Evolutionary conservation across 64 coral and sea anemone genomes (phyloP).

Genomic region (Pocillopora verrucosa): DNA sequence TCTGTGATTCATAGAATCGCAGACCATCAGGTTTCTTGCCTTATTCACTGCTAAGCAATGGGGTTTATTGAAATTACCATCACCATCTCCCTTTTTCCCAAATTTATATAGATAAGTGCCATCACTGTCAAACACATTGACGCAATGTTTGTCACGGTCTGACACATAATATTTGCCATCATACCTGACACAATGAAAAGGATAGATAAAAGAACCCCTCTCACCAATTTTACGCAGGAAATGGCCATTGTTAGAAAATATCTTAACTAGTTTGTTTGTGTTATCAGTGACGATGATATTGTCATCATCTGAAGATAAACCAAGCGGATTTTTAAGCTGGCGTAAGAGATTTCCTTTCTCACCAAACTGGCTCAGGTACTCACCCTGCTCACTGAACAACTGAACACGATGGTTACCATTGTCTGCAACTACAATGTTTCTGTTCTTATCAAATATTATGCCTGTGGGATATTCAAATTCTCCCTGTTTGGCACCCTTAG

Average conservation of each 20-base stretch:
- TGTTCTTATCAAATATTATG: constrained; percentile 4
- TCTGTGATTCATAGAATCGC: constrained; percentile 63
- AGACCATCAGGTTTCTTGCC: constrained; percentile 45
- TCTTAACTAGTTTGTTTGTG: neutral
- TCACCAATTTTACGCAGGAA: neutral
- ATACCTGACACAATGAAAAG: neutral
- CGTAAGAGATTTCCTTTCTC: neutral
- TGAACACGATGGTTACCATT: neutral
- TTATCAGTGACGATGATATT: neutral
- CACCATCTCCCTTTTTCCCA: constrained; percentile 15
- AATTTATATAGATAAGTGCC: constrained; percentile 45
- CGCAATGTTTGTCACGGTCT: neutral
- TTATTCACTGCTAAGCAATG: constrained; percentile 51
- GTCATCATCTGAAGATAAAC: neutral
- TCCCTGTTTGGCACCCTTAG: neutral
- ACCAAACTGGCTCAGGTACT: constrained; percentile 13
- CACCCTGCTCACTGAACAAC: constrained; percentile 6
- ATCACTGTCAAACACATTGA: constrained; percentile 53
- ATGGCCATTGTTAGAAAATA: neutral
- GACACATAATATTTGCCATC: neutral
- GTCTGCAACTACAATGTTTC: neutral
- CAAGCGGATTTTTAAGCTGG: neutral
- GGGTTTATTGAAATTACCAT: constrained; percentile 16
- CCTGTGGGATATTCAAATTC: neutral
- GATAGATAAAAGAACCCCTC: neutral